These are phyloP conservation scores for Helicoverpa zea DNA, from an alignment of 1,140 invertebrate species.

Conservation along the genomic window DNA sequence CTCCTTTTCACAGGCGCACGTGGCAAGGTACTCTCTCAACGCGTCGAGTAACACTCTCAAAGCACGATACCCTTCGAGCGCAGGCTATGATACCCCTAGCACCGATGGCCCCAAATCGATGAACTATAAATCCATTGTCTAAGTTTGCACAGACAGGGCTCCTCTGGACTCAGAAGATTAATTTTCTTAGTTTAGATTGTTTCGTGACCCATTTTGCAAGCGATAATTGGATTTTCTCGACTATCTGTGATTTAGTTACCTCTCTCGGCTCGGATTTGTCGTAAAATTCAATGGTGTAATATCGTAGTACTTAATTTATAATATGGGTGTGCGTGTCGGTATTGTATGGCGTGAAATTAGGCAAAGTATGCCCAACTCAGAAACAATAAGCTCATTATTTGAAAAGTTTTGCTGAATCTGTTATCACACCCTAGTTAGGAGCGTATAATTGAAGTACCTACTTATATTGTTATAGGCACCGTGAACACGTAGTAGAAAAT, in stretches of 20 bases:
- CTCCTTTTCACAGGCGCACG: not conserved
- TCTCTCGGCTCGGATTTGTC: slow-evolving; percentile 67
- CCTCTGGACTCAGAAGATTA: slow-evolving; percentile 85
- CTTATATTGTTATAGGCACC: no score
- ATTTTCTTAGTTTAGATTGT: slow-evolving; percentile 87
- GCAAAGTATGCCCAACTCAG: not conserved
- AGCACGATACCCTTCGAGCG: slow-evolving; percentile 42
- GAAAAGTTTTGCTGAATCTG: not conserved
- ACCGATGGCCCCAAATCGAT: slow-evolving; percentile 83
- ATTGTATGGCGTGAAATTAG: slow-evolving; percentile 16
- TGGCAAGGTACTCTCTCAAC: not conserved
- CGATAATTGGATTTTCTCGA: slow-evolving; percentile 85
- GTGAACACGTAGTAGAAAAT: no score
- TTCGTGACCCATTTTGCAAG: slow-evolving; percentile 85
- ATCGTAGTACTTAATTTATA: slow-evolving; percentile 27
- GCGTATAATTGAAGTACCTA: no score
- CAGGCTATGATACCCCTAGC: slow-evolving; percentile 17
- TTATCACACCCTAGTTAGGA: not conserved
- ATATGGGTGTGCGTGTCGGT: slow-evolving; percentile 3
- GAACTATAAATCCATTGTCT: slow-evolving; percentile 85
- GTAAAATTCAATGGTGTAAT: slow-evolving; percentile 57
- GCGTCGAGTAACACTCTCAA: slow-evolving; percentile 10
- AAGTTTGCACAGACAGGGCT: slow-evolving; percentile 84
- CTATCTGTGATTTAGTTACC: slow-evolving; percentile 83
- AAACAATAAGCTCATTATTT: slow-evolving; percentile 20